Percentiles rank a stretch among this genome's conserved stretches.
These are phyloP conservation scores for Miichthys miiuy DNA, from an alignment of 2,797 vertebrate species.

Conservation along the genomic window DNA sequence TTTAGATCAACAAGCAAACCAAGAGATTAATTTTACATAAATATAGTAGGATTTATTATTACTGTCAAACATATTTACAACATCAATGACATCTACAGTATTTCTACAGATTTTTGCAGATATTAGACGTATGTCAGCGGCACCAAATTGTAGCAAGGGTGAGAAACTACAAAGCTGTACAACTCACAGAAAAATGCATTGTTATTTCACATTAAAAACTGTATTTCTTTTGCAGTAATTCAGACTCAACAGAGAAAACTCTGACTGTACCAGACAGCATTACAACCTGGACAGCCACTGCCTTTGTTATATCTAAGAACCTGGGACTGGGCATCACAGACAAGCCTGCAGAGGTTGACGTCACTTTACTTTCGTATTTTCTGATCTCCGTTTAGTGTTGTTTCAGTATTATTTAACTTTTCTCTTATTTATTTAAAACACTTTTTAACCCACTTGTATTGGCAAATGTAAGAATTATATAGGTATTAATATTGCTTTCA, in stretches of 20 bases:
- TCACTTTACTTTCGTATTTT: not conserved
- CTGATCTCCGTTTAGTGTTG: not conserved
- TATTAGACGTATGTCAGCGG: too few species aligned
- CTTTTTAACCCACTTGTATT: not conserved
- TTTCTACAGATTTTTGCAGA: too few species aligned
- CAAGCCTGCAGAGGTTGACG: conserved; percentile 84
- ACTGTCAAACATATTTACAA: not conserved
- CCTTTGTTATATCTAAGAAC: conserved; percentile 90
- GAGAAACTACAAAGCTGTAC: too few species aligned
- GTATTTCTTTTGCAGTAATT: conserved; percentile 72
- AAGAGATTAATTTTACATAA: not conserved
- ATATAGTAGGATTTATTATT: not conserved
- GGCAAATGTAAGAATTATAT: not conserved
- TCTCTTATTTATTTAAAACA: too few species aligned
- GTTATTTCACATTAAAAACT: not conserved
- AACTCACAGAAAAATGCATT: too few species aligned
- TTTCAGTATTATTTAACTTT: not conserved
- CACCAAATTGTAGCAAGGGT: too few species aligned
- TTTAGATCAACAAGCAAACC: not conserved
- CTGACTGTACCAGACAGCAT: conserved; percentile 90
- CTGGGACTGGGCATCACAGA: conserved; percentile 87
- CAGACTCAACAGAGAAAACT: conserved; percentile 64
- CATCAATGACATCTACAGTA: not conserved
- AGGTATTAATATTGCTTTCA: not conserved
- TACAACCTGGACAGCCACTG: conserved; percentile 91